phyloP scores from a whole-genome alignment of 2,113 vertebrate genomes.

The Dryoscopus gambensis region DNA sequence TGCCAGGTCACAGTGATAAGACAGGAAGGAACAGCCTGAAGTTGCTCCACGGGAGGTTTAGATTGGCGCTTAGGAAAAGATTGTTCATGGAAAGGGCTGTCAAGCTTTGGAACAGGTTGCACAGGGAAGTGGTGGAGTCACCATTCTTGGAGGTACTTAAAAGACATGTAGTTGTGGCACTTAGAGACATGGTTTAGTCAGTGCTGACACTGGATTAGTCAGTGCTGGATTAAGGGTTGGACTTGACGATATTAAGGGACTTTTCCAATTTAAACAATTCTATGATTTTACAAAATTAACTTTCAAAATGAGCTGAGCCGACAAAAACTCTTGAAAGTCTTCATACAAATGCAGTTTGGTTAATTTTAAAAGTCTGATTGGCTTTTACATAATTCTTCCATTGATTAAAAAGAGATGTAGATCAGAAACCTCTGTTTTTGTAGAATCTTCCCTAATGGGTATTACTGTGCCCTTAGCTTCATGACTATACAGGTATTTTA shows the following conservation, averaged over 20 bases:
- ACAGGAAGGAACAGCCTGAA: background rate
- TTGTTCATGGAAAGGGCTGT: background rate
- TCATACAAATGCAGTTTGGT: background rate
- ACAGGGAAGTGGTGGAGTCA: background rate
- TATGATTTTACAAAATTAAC: background rate
- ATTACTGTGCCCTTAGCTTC: background rate
- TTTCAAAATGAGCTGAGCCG: background rate
- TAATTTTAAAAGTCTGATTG: background rate
- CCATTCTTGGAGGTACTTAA: background rate
- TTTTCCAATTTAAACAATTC: background rate
- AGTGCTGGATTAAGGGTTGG: background rate
- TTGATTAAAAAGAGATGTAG: background rate
- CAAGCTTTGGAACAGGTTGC: background rate
- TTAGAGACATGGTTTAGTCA: background rate
- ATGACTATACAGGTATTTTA: background rate
- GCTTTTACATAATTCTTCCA: background rate
- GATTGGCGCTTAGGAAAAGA: background rate
- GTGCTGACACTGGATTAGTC: background rate
- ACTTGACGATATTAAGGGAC: background rate
- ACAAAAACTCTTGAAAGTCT: background rate
- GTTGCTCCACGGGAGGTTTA: background rate
- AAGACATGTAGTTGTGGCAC: accelerated
- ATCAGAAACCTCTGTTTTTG: background rate
- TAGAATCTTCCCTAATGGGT: background rate
- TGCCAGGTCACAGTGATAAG: background rate